Percentiles rank a stretch among this genome's conserved stretches.
phyloP scores from a whole-genome alignment of 2,888 invertebrate genomes.

The Drosophila maculinotata region DNA sequence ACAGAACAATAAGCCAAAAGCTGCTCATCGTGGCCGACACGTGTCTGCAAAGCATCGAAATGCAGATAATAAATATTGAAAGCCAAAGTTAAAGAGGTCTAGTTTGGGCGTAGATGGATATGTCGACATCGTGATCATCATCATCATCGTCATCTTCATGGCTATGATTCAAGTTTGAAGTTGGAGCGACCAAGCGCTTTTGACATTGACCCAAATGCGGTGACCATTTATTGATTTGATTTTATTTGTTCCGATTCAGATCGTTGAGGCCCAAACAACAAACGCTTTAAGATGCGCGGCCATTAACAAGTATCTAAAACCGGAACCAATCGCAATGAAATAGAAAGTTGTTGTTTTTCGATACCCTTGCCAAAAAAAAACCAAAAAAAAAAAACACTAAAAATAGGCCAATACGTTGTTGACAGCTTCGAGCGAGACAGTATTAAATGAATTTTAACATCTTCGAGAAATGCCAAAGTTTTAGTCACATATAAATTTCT shows the following conservation, averaged over 20 bases:
- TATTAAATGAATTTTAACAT: not conserved
- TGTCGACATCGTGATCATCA: constrained; percentile 13
- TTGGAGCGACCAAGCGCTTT: constrained; percentile 43
- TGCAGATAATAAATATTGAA: constrained; percentile 28
- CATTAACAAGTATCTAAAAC: constrained; percentile 50
- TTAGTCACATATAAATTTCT: not conserved
- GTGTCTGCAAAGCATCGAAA: constrained; percentile 12
- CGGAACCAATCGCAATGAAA: constrained; percentile 69
- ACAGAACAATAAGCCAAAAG: constrained; percentile 36
- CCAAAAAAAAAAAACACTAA: constrained; percentile 3
- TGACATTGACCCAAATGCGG: constrained; percentile 81
- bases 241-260: constrained; percentile 52
- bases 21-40: constrained; percentile 24
- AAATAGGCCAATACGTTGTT: constrained; percentile 28
- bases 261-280: constrained; percentile 36
- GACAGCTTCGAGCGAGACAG: constrained; percentile 5
- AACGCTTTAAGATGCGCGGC: constrained; percentile 15
- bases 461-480: not conserved
- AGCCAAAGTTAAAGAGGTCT: constrained; percentile 24
- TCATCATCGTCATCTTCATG: constrained; percentile 3
- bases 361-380: constrained; percentile 26
- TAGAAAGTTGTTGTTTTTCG: constrained; percentile 65
- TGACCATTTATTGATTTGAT: constrained; percentile 63
- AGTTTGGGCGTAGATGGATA: constrained; percentile 16
- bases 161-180: constrained; percentile 31